Percentiles rank a stretch among this genome's conserved stretches.
These are phyloP conservation scores for Motacilla alba DNA, from an alignment of 2,113 vertebrate species.

Conservation along the genomic window DNA sequence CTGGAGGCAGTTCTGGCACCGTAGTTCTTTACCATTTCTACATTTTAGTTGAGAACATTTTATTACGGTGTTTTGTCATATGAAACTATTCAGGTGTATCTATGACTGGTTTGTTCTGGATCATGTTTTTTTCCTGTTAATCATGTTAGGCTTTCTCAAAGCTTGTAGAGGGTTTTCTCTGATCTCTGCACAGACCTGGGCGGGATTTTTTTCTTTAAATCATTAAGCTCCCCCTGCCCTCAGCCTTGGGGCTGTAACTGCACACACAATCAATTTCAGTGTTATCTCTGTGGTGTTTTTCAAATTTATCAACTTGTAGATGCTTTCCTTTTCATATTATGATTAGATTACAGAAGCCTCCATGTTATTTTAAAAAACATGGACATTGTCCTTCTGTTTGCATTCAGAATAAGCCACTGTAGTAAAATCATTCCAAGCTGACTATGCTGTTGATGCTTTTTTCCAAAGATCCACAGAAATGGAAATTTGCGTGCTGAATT, in stretches of 20 bases:
- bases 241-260: neutral
- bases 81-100: neutral
- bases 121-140: neutral
- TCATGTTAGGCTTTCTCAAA: neutral
- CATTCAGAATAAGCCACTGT: neutral
- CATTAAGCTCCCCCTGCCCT: rapidly evolving
- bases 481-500: neutral
- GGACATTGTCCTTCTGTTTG: neutral
- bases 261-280: neutral
- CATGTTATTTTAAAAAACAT: neutral
- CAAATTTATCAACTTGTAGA: neutral
- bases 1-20: neutral
- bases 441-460: neutral
- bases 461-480: neutral
- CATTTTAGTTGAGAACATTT: neutral
- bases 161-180: neutral
- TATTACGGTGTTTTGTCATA: neutral
- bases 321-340: neutral
- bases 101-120: neutral
- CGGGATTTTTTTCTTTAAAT: neutral
- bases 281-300: neutral
- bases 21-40: neutral
- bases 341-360: neutral
- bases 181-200: neutral
- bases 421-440: neutral